These are phyloP conservation scores for Eulemur mongoz DNA, from an alignment of 2,797 vertebrate species.

Conservation along the genomic window DNA sequence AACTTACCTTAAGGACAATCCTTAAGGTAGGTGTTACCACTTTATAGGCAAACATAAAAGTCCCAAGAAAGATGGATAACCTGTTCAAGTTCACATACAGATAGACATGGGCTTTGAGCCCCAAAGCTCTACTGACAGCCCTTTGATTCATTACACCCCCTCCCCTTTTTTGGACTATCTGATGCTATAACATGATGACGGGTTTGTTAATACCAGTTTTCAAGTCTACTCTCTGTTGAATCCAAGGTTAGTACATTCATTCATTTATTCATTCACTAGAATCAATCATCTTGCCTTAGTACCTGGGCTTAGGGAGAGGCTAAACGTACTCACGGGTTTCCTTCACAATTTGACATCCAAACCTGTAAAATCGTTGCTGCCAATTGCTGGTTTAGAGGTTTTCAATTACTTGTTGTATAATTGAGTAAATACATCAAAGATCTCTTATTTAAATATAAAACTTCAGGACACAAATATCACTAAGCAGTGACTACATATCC, in stretches of 20 bases:
- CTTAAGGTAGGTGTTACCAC: not conserved
- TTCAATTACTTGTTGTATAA: not conserved
- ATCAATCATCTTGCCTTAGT: not conserved
- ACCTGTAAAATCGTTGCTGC: not conserved
- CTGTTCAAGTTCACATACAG: not conserved
- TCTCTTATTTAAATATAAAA: slow-evolving; percentile 10
- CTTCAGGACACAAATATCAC: not conserved
- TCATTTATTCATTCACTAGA: not conserved
- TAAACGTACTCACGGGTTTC: not conserved
- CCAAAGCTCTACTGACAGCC: not conserved
- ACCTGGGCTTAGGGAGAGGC: not conserved
- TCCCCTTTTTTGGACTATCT: not conserved
- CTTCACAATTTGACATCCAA: not conserved
- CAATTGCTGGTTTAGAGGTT: not conserved
- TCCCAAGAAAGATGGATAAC: not conserved
- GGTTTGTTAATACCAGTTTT: not conserved
- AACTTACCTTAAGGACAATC: not conserved
- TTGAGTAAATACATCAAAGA: not conserved
- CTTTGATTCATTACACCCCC: not conserved
- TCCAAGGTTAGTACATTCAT: not conserved
- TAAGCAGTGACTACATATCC: not conserved
- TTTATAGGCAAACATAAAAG: not conserved
- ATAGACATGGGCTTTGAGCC: not conserved
- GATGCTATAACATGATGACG: not conserved
- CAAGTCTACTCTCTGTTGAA: not conserved